Conservation (phyloP, 2,113 vertebrate genomes). For the Archocentrus centrarchus region DNA sequence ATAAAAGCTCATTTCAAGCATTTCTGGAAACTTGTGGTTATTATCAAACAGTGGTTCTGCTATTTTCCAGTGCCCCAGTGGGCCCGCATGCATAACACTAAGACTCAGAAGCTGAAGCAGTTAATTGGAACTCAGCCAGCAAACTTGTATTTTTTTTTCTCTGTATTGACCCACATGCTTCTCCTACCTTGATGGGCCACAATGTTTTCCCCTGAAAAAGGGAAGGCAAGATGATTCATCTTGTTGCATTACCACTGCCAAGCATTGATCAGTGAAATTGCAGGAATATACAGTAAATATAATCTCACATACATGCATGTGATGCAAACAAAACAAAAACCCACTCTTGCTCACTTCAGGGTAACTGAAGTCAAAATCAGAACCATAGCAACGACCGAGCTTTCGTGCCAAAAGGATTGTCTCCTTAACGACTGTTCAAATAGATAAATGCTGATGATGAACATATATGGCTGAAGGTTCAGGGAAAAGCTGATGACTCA, state of each 20-base stretch:
- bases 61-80: not conserved
- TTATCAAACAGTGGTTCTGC: not conserved
- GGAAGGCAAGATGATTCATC: not conserved
- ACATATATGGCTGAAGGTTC: not conserved
- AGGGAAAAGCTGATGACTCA: not conserved
- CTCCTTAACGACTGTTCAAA: not conserved
- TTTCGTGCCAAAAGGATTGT: not conserved
- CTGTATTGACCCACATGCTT: conserved; percentile 7
- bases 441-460: not conserved
- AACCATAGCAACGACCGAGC: not conserved
- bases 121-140: conserved; percentile 12
- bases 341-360: not conserved
- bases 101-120: conserved; percentile 3
- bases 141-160: not conserved
- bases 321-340: conserved; percentile 6
- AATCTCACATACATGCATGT: not conserved
- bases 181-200: not conserved
- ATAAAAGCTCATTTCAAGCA: not conserved
- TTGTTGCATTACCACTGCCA: not conserved
- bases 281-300: conserved; percentile 8
- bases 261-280: not conserved
- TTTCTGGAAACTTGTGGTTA: not conserved
- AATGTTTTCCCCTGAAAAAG: conserved; percentile 13
- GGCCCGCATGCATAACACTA: not conserved
- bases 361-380: not conserved